Evolutionary conservation across 2,888 invertebrate genomes (phyloP), one percentile per base, ranked within the genome.

Genomic region (Aleiodes leptofemur): DNA sequence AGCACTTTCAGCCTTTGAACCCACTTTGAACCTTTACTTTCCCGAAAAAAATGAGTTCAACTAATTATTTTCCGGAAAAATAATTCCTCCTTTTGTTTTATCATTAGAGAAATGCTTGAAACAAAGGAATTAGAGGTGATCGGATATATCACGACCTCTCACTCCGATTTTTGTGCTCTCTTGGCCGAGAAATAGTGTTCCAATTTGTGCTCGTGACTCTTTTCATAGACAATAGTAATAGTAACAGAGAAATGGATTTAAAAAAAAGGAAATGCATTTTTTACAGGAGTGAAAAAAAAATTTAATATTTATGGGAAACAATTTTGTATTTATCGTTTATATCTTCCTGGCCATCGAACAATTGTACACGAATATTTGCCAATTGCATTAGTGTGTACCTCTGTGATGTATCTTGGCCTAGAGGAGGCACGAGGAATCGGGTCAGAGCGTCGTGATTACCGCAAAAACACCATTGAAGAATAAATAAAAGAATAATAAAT

Each of bases 401-500:
- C 38, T 38, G 38, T 43, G 43, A 43, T 43, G 43, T 8, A 43
- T 43, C 9, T 9, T 85, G 87, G 86, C 87, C 86, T 87, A 87
- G 87, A 48, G 13, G 80, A 83, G 82, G 73, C 74, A 75, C 70
- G 69, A 84, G 83, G 84, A 88, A 88, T 86, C 83, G 83, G 89
- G 88, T 87, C 87, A 86, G 81, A 79, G 83, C 81, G 82, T 78
- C 79, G 79, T 78, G 82, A 83, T 84, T 85, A 85, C 85, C 84
- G 85, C 87, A 86, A 88, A 88, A 64, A 64, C 64, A 43, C 64
- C 64, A 64, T 64, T 48, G 64, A 64, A 64, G 43, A 64, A 43
- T 43, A 43, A 43, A 43, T 43, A 43, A 43, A 43, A 43, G 43
- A 43, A 43, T 43, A 43, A 43, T 43, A 43, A 43, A 43, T 43